phyloP scores from a whole-genome alignment of 2,888 invertebrate species.

The Xanthorhoe spadicearia region DNA sequence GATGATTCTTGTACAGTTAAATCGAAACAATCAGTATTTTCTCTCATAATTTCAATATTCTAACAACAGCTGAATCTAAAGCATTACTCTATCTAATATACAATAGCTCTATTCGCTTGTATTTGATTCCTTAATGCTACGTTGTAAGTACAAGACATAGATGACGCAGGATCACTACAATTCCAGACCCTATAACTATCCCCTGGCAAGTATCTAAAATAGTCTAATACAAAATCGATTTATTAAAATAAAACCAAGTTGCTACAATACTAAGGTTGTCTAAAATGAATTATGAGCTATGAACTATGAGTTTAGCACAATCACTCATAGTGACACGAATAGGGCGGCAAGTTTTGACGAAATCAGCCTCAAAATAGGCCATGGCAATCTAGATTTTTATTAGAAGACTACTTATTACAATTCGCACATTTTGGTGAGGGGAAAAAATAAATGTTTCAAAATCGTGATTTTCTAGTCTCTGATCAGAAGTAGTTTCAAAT shows the following conservation, averaged over 20 bases:
- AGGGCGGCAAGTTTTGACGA: conserved; percentile 56
- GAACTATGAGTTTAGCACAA: conserved; percentile 84
- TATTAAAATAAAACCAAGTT: conserved; percentile 57
- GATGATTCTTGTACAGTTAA: conserved; percentile 29
- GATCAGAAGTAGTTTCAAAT: background rate
- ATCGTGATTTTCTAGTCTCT: background rate
- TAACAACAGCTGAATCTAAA: conserved; percentile 28
- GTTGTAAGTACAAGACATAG: conserved; percentile 29
- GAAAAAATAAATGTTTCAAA: background rate
- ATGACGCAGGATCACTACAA: conserved; percentile 20
- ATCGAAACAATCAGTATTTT: conserved; percentile 33
- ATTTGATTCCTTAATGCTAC: conserved; percentile 21
- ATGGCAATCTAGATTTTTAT: conserved; percentile 23
- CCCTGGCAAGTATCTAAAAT: conserved; percentile 53
- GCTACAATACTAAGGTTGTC: conserved; percentile 65
- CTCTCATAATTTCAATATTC: conserved; percentile 31
- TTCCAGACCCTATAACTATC: conserved; percentile 43
- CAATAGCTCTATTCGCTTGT: conserved; percentile 17
- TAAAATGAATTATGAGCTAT: conserved; percentile 74
- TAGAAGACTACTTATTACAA: background rate
- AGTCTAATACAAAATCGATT: conserved; percentile 53
- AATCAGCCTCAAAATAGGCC: conserved; percentile 33
- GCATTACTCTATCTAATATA: conserved; percentile 15
- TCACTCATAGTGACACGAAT: conserved; percentile 81
- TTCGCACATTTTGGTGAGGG: background rate